A percentile compares a stretch with the other conserved stretches of the same genome.
Evolutionary conservation across 2,888 invertebrate genomes (phyloP).

Genomic region (Aspidiotus destructor): DNA sequence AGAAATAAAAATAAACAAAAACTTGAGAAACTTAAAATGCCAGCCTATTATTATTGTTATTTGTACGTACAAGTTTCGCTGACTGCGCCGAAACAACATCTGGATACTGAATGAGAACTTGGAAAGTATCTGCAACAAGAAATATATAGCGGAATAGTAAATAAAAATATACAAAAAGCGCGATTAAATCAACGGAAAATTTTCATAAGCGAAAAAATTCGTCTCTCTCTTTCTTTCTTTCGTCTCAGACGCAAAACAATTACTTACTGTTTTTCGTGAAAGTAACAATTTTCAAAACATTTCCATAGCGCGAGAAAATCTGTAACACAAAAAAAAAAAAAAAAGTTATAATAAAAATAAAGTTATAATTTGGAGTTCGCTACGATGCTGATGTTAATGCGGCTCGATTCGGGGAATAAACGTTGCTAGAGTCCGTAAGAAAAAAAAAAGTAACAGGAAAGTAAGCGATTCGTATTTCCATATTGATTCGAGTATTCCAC

Average conservation of each 20-base stretch:
- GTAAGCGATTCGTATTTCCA: not conserved
- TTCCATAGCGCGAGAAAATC: slow-evolving; percentile 97
- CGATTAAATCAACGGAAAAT: not conserved
- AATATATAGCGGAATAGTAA: no score
- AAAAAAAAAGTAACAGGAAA: slow-evolving; percentile 1
- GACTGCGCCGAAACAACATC: slow-evolving; percentile 94
- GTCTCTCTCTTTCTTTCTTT: not conserved
- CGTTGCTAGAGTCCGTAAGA: not conserved
- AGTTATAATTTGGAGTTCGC: not conserved
- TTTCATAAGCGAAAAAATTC: not conserved
- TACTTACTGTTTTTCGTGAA: slow-evolving; percentile 99
- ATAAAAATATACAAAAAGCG: no score
- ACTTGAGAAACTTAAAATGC: no score
- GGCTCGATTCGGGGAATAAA: not conserved
- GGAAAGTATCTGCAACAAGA: slow-evolving; percentile 70
- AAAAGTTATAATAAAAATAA: not conserved
- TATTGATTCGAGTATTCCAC: not conserved
- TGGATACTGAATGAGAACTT: slow-evolving; percentile 97
- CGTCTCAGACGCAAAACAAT: not conserved
- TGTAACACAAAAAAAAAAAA: slow-evolving; percentile 47
- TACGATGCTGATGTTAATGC: no score
- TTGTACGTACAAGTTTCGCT: slow-evolving; percentile 78
- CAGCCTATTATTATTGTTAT: no score
- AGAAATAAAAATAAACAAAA: no score
- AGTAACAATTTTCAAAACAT: slow-evolving; percentile 98